Base-by-base conservation (phyloP, 2,113 vertebrate genomes). In the Myotis lucifugus region DNA sequence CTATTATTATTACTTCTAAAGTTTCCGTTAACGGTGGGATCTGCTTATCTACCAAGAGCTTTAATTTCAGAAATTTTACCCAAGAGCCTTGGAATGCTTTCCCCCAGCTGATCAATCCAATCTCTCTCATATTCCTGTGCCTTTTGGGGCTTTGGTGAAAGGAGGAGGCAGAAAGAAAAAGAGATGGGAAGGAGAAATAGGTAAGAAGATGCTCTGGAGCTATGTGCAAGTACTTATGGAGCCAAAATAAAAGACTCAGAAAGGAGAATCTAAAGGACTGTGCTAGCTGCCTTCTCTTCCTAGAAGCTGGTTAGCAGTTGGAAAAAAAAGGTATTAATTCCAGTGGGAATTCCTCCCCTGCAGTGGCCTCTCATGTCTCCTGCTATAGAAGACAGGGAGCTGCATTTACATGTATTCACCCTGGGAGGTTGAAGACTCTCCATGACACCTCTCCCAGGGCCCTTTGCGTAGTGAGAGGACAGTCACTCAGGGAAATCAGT, bases 21-120 rank as follows among this genome's bases (percentile, higher is more conserved):
- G 5, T 69, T 95, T 86, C 61, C 52, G 32, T 88, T 73, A 34
- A 59, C 79, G 19, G 32, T 73, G 48, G 0, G 32, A 67, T 77
- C 91, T 79, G 10, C 54, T 86, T 84, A 34, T 56, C 46, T 72
- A 34, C 13, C 52, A 40, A 56, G 23, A 61, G 11, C 1, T 90
- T 29, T 88, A 34, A 78, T 78, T 94, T 48, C 73, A 91, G 50
- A 90, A 73, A 83, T 70, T 89, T 70, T 85, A 95, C 37, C 27
- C 32, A 59, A 40, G 59, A 76, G 69, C 56, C 21, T 37, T 67
- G 48, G 82, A 72, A 69, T 78, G 12, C 27, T 88, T 87, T 37
- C 3, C 29, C 11, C 56, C 8, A 66, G 61, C 14, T 74, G 27
- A 70, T 66, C n/a, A 79, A 89, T 46, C 32, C 11, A 46, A 7